These are phyloP conservation scores for Crenichthys baileyi DNA, from an alignment of 2,797 vertebrate genomes.

Conservation along the genomic window DNA sequence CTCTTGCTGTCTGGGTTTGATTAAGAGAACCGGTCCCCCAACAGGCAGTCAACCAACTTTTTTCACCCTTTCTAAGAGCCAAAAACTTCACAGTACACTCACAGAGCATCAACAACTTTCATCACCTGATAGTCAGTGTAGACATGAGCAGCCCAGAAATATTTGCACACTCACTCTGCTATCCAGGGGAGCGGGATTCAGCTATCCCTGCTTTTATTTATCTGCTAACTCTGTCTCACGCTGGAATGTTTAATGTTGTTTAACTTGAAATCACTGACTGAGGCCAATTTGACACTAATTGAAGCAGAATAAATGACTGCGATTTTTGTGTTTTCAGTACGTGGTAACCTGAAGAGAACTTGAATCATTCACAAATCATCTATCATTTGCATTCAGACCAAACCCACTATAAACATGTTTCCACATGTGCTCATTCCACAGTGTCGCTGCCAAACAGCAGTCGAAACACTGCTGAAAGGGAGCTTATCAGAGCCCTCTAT, in stretches of 20 bases:
- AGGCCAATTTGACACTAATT: slow-evolving; percentile 33
- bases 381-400: slow-evolving; percentile 69
- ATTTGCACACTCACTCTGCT: slow-evolving; percentile 18
- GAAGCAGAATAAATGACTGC: slow-evolving; percentile 33
- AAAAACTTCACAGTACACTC: slow-evolving; percentile 6
- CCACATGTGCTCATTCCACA: slow-evolving; percentile 73
- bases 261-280: slow-evolving; percentile 16
- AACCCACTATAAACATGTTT: slow-evolving; percentile 73
- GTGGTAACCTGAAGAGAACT: slow-evolving; percentile 54
- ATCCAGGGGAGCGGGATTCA: slow-evolving; percentile 1
- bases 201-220: slow-evolving; percentile 4
- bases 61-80: slow-evolving; percentile 14
- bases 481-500: slow-evolving; percentile 58
- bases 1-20: slow-evolving; percentile 73
- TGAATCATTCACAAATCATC: slow-evolving; percentile 69
- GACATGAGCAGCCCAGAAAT: background rate
- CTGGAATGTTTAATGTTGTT: slow-evolving; percentile 19
- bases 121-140: background rate
- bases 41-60: slow-evolving; percentile 40
- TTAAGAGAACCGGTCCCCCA: slow-evolving; percentile 58
- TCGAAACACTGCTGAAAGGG: slow-evolving; percentile 49
- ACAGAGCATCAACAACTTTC: slow-evolving; percentile 10
- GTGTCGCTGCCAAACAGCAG: slow-evolving; percentile 67
- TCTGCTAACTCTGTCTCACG: slow-evolving; percentile 20
- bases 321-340: slow-evolving; percentile 43